A percentile compares a stretch with the other conserved stretches of the same genome.
Evolutionary conservation across 2,113 vertebrate genomes (phyloP).

Genomic region (Caretta caretta): DNA sequence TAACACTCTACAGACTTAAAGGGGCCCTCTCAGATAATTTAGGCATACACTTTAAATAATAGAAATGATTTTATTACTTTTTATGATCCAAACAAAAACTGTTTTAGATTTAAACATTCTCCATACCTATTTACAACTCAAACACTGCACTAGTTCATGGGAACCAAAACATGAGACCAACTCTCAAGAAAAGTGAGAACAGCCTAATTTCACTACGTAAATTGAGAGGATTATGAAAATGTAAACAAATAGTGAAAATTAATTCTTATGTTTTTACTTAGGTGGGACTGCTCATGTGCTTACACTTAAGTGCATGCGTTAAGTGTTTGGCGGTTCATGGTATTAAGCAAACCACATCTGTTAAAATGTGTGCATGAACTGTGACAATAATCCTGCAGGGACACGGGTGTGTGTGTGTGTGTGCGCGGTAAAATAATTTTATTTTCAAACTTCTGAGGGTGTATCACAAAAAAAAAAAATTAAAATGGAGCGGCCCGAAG

Average conservation of each 20-base stretch:
- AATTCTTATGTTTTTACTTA: not conserved
- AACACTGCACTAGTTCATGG: not conserved
- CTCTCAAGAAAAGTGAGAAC: no score
- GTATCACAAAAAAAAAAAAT: not conserved
- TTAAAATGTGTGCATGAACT: not conserved
- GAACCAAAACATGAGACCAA: not conserved
- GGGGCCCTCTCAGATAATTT: not conserved
- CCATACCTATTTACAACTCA: not conserved
- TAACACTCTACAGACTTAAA: not conserved
- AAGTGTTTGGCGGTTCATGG: not conserved
- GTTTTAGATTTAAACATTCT: not conserved
- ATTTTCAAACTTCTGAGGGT: not conserved
- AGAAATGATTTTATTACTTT: not conserved
- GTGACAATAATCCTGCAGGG: not conserved
- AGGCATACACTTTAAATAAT: not conserved
- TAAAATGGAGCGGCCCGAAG: not conserved
- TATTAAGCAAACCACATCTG: not conserved
- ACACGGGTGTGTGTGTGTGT: fast-evolving
- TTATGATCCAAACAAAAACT: not conserved
- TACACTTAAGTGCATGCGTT: not conserved
- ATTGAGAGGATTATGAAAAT: not conserved
- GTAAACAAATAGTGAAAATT: not conserved
- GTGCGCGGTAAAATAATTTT: not conserved
- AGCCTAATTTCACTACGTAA: not conserved
- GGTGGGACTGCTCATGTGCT: not conserved